Evolutionary conservation across 2,888 invertebrate genomes (phyloP), one percentile per base, ranked within the genome.

Genomic region (Mythimna loreyi): DNA sequence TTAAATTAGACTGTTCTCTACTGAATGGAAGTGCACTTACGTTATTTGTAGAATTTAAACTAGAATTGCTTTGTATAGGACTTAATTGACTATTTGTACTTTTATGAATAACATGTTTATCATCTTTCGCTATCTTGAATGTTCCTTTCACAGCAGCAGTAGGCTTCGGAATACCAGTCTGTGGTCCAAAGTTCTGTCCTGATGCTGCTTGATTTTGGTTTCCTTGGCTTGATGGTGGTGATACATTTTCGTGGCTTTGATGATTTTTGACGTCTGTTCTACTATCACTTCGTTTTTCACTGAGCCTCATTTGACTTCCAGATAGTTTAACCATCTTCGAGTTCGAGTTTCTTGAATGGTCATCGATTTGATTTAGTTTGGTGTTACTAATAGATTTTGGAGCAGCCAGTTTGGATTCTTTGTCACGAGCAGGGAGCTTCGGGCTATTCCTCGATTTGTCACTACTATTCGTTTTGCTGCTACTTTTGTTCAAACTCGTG

Each of bases 111-210:
- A 95, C 84, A 90, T 96, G 89, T 91, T 95, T 91, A 87, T 96
- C 91, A 88, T 97, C 97, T 91, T 96, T 96, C 78, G 97, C 92
- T 85, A 97, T 96, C 92, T 98, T 98, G 75, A 97, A 97, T 30
- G 98, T 98, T 77, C 98, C 99, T 95, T 99, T 99, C 40, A 99
- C 98, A 68, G 98, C 98, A 11, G 98, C 98, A 53, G 98, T 98
- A 2, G 99, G 99, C 91, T 99, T 99, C 0, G 99, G 98, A 83
- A 99, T 98, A 23, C 98, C 98, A 8, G 96, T 96, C 68, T 89
- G 94, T 36, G 88, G 84, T 7, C 90, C 90, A 78, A 90, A 85
- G 66, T 87, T 90, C 85, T 91, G 98, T 96, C 81, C 96, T 90
- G 91, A 87, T 21, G 91, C 89, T 47, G 89, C 84, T 77, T 90